Base-by-base conservation (phyloP, 2,888 invertebrate species). In the Stenurella melanura region DNA sequence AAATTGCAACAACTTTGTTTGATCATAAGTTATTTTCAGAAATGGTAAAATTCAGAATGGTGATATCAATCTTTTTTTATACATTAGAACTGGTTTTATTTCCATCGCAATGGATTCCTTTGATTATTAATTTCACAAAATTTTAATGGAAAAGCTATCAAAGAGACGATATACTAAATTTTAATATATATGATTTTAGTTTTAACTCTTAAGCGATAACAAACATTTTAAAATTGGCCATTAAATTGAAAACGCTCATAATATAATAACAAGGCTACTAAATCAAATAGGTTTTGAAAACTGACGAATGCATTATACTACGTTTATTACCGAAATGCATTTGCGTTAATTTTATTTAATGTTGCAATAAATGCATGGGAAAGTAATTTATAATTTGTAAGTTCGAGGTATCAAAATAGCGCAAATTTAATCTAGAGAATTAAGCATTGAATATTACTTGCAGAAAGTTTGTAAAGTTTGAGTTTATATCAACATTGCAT, bases 321-420 rank as follows among this genome's bases (percentile, higher is more conserved):
- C 72, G 69, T 79, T 79, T 77, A 79, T 78, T 79, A 72, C 76
- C 54, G 76, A 78, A 76, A 78, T 79, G 76, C 79, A 79, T 79
- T 79, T 76, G 64, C 77, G 73, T 78, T 78, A 75, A 72, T 75
- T 21, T 54, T 57, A 75, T 75, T 72, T 77, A 77, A 73, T 74
- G 73, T 73, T 63, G 67, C 70, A 67, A 77, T 74, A 73, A 75
- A 66, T 34, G 38, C 64, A 26, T 50, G 70, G 72, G 57, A 69
- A 64, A 72, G 57, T 72, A 58, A 67, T 78, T 76, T 61, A 21
- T 63, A n/a, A n/a, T n/a, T n/a, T n/a, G 54, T 42, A n/a, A 54
- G 18, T 60, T 66, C 34, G n/a, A 73, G 58, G 57, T 67, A 74
- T 70, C 38, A 76, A 78, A 75, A 71, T 78, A 73, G 69, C 64